These are phyloP conservation scores for Pogonognathellus flavescens DNA, from an alignment of 1,140 invertebrate species.

Conservation along the genomic window DNA sequence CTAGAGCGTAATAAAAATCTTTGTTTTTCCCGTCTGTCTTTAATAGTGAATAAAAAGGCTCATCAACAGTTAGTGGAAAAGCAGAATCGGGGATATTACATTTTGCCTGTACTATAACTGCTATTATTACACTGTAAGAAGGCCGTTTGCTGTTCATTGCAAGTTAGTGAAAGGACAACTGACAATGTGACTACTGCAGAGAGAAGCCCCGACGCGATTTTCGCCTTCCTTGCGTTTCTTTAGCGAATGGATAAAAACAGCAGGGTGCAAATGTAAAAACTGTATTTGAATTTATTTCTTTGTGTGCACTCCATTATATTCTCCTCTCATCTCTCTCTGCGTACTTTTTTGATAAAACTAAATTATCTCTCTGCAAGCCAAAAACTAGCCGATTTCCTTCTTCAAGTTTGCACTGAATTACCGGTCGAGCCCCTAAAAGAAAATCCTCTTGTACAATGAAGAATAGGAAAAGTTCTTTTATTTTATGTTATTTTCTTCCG, in stretches of 20 bases:
- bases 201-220: neutral
- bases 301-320: neutral
- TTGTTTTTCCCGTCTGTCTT: slow-evolving; percentile 28
- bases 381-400: slow-evolving; percentile 22
- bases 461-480: neutral
- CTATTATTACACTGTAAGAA: neutral
- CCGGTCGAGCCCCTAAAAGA: neutral
- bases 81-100: slow-evolving; percentile 31
- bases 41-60: slow-evolving; percentile 53
- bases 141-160: neutral
- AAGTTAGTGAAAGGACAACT: neutral
- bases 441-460: neutral
- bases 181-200: neutral
- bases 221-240: slow-evolving; percentile 10
- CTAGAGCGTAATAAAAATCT: slow-evolving; percentile 5
- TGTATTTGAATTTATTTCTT: slow-evolving; percentile 31
- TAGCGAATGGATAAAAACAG: slow-evolving; percentile 15
- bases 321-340: neutral
- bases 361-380: slow-evolving; percentile 22
- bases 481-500: slow-evolving; percentile 16
- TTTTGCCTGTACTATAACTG: slow-evolving; percentile 14
- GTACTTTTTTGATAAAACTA: neutral
- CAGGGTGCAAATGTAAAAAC: slow-evolving; percentile 31
- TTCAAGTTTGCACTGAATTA: neutral
- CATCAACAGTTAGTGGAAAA: slow-evolving; percentile 51